Conservation (phyloP, 2,888 invertebrate genomes). For the Andrena chrysosceles region DNA sequence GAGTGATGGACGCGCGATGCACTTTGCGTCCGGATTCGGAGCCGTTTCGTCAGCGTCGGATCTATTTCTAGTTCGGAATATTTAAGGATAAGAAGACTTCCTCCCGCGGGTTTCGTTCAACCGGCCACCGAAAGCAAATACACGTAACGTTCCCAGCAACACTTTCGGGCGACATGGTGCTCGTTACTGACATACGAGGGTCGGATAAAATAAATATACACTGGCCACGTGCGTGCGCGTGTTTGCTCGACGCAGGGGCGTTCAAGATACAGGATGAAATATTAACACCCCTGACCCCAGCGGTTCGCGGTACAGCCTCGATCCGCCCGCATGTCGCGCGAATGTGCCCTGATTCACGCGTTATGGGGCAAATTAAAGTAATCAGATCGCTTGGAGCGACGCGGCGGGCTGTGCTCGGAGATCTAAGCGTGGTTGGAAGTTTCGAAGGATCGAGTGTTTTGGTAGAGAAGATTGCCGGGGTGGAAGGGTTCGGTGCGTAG, state of each 20-base stretch:
- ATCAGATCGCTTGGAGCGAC: constrained; percentile 9
- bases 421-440: neutral
- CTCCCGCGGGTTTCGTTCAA: constrained; percentile 21
- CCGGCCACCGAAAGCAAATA: constrained; percentile 30
- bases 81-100: constrained; percentile 17
- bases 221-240: constrained; percentile 46
- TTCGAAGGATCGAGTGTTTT: neutral
- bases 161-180: constrained; percentile 44
- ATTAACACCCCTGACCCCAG: constrained; percentile 66
- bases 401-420: neutral
- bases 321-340: constrained; percentile 19
- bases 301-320: constrained; percentile 23
- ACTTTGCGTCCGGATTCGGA: neutral
- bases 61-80: constrained; percentile 18
- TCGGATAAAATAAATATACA: constrained; percentile 63
- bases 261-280: constrained; percentile 68
- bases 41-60: neutral
- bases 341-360: constrained; percentile 49
- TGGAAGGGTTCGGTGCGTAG: too few relatives aligned
- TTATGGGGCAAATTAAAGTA: constrained; percentile 21
- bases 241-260: constrained; percentile 36
- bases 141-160: constrained; percentile 16
- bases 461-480: too few relatives aligned
- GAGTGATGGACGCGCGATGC: neutral
- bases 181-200: constrained; percentile 43